Conservation (phyloP, 2,797 vertebrate species). For the Muscicapa striata region DNA sequence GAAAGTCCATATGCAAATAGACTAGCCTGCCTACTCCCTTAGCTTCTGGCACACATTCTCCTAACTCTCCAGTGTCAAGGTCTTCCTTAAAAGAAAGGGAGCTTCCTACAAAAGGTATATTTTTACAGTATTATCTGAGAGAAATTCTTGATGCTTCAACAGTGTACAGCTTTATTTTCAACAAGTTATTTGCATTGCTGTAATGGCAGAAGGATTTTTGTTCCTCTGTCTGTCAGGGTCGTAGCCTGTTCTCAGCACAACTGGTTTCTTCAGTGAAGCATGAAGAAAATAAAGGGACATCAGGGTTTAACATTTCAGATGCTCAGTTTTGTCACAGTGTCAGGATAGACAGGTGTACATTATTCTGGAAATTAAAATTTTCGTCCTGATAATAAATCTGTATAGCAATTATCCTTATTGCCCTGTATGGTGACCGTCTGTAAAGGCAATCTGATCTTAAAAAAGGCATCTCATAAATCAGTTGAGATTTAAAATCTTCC, state of each 20-base stretch:
- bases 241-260: not conserved
- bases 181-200: not conserved
- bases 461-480: slow-evolving; percentile 50
- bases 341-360: not conserved
- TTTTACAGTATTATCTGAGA: not conserved
- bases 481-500: slow-evolving; percentile 51
- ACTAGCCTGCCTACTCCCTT: not conserved
- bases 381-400: not conserved
- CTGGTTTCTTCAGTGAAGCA: not conserved
- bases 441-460: slow-evolving; percentile 15
- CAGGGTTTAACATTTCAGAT: not conserved
- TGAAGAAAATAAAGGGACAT: not conserved
- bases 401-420: slow-evolving; percentile 31
- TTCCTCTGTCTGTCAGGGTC: not conserved
- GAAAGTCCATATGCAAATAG: not conserved
- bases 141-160: not conserved
- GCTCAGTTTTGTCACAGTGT: not conserved
- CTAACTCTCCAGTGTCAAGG: not conserved
- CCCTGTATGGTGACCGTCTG: not conserved
- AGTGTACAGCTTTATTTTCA: not conserved
- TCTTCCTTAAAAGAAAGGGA: not conserved
- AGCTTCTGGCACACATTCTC: not conserved
- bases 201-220: not conserved
- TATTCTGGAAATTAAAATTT: slow-evolving; percentile 22
- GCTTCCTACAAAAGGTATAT: not conserved